These are phyloP conservation scores for Nephrotoma appendiculata DNA, from an alignment of 2,888 invertebrate genomes.

Conservation along the genomic window DNA sequence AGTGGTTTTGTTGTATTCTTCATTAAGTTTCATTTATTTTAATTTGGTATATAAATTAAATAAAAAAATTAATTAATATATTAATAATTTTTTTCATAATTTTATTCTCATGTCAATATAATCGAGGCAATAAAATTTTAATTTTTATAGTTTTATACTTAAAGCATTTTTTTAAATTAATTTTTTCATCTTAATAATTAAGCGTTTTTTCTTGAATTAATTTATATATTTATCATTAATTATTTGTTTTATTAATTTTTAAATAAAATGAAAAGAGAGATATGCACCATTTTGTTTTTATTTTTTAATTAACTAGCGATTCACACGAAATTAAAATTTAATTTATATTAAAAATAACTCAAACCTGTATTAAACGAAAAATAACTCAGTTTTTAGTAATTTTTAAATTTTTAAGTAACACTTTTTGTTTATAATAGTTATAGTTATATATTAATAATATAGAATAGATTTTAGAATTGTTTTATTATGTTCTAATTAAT, in stretches of 20 bases:
- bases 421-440: neutral
- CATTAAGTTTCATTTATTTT: neutral
- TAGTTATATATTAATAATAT: neutral
- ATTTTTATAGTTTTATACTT: neutral
- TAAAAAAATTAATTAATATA: neutral
- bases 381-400: neutral
- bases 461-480: neutral
- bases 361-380: neutral
- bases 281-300: constrained; percentile 2
- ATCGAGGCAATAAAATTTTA: neutral
- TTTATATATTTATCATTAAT: neutral
- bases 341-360: neutral
- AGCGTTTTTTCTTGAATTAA: neutral
- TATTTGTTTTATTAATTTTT: neutral
- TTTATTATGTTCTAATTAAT: neutral
- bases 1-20: neutral
- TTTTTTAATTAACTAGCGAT: neutral
- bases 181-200: neutral
- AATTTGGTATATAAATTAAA: neutral
- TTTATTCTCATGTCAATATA: neutral
- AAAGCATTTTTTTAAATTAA: neutral
- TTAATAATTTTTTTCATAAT: neutral
- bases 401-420: neutral
- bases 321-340: neutral
- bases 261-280: neutral